phyloP scores from a whole-genome alignment of 2,113 vertebrate species.

The Plectropomus leopardus region DNA sequence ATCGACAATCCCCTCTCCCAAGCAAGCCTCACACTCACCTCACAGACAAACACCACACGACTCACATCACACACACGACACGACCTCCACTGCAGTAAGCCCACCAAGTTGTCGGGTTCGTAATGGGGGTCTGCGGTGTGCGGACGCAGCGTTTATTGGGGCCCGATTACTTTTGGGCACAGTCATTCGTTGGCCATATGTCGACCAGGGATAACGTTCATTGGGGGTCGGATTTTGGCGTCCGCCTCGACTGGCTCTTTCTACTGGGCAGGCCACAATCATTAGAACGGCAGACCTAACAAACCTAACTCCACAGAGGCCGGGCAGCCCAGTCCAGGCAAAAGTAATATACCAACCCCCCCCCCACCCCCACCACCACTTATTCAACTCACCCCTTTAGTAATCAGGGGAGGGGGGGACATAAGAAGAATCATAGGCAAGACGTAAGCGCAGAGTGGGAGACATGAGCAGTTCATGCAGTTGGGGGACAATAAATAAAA shows the following conservation, averaged over 20 bases:
- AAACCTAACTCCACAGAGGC: slow-evolving; percentile 66
- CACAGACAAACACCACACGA: slow-evolving; percentile 24
- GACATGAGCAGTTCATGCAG: background rate
- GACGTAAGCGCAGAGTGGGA: background rate
- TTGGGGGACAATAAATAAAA: slow-evolving; percentile 11
- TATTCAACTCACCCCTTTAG: slow-evolving; percentile 13
- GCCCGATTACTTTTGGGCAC: slow-evolving; percentile 80
- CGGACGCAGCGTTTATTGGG: slow-evolving; percentile 77
- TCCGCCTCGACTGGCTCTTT: slow-evolving; percentile 80
- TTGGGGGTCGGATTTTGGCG: slow-evolving; percentile 66
- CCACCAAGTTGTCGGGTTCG: slow-evolving; percentile 75
- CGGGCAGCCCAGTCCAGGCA: slow-evolving; percentile 81
- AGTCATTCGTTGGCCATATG: slow-evolving; percentile 75
- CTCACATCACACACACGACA: slow-evolving; percentile 47
- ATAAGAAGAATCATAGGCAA: slow-evolving; percentile 20
- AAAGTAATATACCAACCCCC: slow-evolving; percentile 63
- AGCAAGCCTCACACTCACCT: slow-evolving; percentile 27
- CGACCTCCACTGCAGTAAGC: slow-evolving; percentile 73
- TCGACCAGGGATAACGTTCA: slow-evolving; percentile 76
- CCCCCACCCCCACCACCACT: no score
- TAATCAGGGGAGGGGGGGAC: slow-evolving; percentile 41
- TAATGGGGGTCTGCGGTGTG: slow-evolving; percentile 79
- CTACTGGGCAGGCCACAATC: slow-evolving; percentile 67
- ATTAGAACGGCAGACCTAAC: slow-evolving; percentile 70
- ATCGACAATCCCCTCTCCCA: background rate